Evolutionary conservation across 2,113 vertebrate genomes (phyloP), one percentile per base, ranked within the genome.

Genomic region (Astur gentilis): DNA sequence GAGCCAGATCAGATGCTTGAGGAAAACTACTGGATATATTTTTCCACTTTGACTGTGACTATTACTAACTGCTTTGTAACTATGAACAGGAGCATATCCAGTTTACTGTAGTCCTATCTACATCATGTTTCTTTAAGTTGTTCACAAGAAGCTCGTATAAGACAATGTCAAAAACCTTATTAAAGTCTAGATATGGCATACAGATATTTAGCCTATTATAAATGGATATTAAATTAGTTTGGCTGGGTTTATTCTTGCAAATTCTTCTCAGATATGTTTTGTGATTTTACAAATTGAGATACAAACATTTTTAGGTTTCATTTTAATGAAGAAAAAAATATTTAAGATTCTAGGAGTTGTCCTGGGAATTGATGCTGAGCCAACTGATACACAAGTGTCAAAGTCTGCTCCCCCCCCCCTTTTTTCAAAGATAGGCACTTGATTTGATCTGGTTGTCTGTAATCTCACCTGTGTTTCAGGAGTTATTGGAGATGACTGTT

Each of bases 391-490:
- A 34, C 5, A 45, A 70, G 4, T n/a, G 16, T n/a, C 34, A 70
- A 58, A 40, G 6, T n/a, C 4, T 2, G 47, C 4, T 50, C 87
- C 31, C 5, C 1, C 13, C 13, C 9, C 7, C 1, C 4, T 12
- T 3, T 92, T 91, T 78, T 40, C 29, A 70, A 72, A 83, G 14
- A 13, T 1, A 36, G 21, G 11, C 27, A 61, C 40, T 36, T 31
- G 49, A 61, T 90, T 76, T 89, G 11, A 31, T 21, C 6, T 18
- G 4, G 15, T 10, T 80, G 26, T 61, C 60, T 61, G 22, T 44
- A 42, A 71, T 21, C 10, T 71, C 55, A 71, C 10, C 5, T 31
- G 1, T 40, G 17, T 78, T 77, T 73, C 61, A 67, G 69, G 61
- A 79, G 16, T 29, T 91, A 40, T 7, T 67, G 3, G 18, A 71